Evolutionary conservation across 64 coral and sea anemone genomes (phyloP).

Genomic region (Stichodactyla mertensii): DNA sequence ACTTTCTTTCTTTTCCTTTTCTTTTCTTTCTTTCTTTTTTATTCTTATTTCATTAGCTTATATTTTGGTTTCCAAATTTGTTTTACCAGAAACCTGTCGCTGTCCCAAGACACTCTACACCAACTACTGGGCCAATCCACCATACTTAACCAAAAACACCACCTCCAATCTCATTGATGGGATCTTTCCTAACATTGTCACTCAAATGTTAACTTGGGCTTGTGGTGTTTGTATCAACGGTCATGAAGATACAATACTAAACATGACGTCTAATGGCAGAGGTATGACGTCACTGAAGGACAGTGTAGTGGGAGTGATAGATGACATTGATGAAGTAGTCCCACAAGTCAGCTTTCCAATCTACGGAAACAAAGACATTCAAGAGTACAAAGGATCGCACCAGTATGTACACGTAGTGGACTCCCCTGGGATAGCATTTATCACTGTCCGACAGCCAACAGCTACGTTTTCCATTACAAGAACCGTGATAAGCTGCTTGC

Average conservation of each 20-base stretch:
- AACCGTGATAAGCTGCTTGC: constrained; percentile 16
- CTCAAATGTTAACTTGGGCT: constrained; percentile 16
- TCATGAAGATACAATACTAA: constrained; percentile 27
- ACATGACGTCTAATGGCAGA: constrained; percentile 32
- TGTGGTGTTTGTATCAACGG: constrained; percentile 44
- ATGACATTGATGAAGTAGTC: constrained; percentile 27
- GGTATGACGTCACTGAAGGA: constrained; percentile 13
- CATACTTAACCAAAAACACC: constrained; percentile 2
- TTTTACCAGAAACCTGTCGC: constrained; percentile 31
- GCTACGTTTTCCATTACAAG: not conserved
- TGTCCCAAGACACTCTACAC: constrained; percentile 22
- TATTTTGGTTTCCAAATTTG: no score
- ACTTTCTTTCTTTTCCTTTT: no score
- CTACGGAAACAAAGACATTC: constrained; percentile 28
- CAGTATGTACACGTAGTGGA: constrained; percentile 23
- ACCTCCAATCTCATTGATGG: constrained; percentile 11
- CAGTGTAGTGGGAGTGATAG: constrained; percentile 16
- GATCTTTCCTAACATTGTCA: constrained; percentile 31
- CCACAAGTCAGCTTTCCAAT: constrained; percentile 55
- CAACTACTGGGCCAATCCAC: constrained; percentile 27
- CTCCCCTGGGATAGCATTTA: constrained; percentile 44
- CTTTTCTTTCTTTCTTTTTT: no score
- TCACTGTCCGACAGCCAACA: not conserved
- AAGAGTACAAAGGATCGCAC: constrained; percentile 23
- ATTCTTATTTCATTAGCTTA: no score